phyloP scores from a whole-genome alignment of 2,888 invertebrate genomes.

The Dicyrtoma fusca region DNA sequence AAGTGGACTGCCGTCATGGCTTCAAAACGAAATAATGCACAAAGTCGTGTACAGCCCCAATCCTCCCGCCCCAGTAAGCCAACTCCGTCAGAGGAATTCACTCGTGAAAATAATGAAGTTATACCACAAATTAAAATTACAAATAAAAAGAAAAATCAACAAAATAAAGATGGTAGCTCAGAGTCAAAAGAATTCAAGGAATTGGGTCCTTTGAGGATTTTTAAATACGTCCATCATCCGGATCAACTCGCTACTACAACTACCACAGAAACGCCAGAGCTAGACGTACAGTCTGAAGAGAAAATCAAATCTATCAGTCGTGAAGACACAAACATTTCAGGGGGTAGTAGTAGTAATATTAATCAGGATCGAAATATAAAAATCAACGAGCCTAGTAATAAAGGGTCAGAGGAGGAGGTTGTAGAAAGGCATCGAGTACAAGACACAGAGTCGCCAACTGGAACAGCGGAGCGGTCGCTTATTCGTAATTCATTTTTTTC shows the following conservation, averaged over 20 bases:
- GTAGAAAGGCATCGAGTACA: neutral
- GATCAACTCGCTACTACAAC: constrained; percentile 2
- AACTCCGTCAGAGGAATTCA: too few species aligned
- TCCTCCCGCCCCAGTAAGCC: too few species aligned
- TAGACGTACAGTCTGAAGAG: neutral
- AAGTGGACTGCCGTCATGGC: constrained; percentile 10
- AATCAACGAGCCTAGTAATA: neutral
- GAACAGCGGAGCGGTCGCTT: constrained; percentile 36
- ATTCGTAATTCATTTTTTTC: constrained; percentile 40
- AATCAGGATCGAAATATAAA: neutral
- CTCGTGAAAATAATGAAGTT: too few species aligned
- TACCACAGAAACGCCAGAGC: neutral
- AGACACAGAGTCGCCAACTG: neutral
- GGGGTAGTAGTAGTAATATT: neutral
- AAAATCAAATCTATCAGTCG: neutral
- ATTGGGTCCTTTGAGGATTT: constrained; percentile 50
- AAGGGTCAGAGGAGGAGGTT: neutral
- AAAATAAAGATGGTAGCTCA: too few species aligned
- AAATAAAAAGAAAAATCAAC: too few species aligned
- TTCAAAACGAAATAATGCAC: too few species aligned
- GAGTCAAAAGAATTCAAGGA: too few species aligned
- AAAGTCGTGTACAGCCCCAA: too few species aligned
- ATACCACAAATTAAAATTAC: too few species aligned
- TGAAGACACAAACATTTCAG: neutral
- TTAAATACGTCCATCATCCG: constrained; percentile 48